Conservation (phyloP, 2,888 invertebrate species). For the Gari tellinella region DNA sequence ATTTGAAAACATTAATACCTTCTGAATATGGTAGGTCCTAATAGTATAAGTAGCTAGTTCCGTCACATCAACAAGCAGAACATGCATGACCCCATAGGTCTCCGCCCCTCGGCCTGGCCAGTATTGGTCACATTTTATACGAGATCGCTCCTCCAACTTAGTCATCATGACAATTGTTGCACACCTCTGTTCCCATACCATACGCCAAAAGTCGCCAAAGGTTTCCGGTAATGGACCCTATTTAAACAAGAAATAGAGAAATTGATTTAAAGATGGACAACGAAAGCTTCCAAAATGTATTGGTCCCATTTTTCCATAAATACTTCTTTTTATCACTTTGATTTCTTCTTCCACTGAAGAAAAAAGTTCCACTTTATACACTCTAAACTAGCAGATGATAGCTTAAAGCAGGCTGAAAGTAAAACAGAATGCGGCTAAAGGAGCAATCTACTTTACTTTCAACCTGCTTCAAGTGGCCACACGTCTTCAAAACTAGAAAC, state of each 20-base stretch:
- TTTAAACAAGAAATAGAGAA: not conserved
- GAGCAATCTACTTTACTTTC: too few relatives aligned
- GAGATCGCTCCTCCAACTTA: conserved; percentile 96
- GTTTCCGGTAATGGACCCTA: conserved; percentile 98
- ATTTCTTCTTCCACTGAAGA: too few relatives aligned
- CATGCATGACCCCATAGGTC: conserved; percentile 97
- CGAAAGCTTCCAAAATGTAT: too few relatives aligned
- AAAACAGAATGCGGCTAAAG: too few relatives aligned
- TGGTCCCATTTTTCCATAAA: too few relatives aligned
- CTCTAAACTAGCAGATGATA: too few relatives aligned
- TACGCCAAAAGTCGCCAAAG: conserved; percentile 99
- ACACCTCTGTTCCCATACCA: conserved; percentile 99
- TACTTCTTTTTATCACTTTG: too few relatives aligned
- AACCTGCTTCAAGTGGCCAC: too few relatives aligned
- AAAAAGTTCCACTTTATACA: not conserved
- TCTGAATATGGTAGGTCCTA: conserved; percentile 90
- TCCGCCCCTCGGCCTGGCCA: conserved; percentile 98
- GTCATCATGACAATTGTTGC: conserved; percentile 99
- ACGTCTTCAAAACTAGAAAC: too few relatives aligned
- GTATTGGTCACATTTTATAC: conserved; percentile 91
- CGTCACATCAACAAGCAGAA: conserved; percentile 96
- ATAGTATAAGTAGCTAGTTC: conserved; percentile 99
- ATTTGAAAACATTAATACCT: conserved; percentile 62
- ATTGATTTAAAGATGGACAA: too few relatives aligned
- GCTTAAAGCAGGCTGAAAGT: too few relatives aligned